These are phyloP conservation scores for Amazona guildingii DNA, from an alignment of 2,113 vertebrate genomes.

Conservation along the genomic window DNA sequence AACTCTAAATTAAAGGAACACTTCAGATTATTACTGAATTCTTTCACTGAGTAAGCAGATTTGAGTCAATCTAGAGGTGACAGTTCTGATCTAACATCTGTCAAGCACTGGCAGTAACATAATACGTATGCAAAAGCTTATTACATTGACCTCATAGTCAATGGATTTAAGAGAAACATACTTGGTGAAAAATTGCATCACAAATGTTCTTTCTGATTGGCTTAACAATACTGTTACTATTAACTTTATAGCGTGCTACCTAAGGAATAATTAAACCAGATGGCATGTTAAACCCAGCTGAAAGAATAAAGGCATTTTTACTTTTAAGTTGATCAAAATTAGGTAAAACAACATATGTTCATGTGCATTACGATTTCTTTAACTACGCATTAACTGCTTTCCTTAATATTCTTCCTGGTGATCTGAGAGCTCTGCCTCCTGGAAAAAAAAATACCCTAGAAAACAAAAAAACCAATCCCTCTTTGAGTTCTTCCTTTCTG, in stretches of 20 bases:
- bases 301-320: conserved; percentile 66
- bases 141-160: conserved; percentile 52
- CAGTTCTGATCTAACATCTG: conserved; percentile 19
- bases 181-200: conserved; percentile 8
- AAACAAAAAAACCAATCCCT: neutral
- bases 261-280: conserved; percentile 80
- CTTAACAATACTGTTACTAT: conserved; percentile 55
- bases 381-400: conserved; percentile 68
- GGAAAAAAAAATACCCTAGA: neutral
- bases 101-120: conserved; percentile 6
- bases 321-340: conserved; percentile 76
- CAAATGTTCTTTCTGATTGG: conserved; percentile 47
- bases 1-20: neutral
- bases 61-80: conserved; percentile 28
- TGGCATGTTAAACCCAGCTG: conserved; percentile 61
- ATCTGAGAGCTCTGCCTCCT: conserved; percentile 7
- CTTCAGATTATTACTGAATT: conserved; percentile 4
- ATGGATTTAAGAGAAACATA: conserved; percentile 19
- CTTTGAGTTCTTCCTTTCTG: neutral
- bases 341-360: conserved; percentile 75
- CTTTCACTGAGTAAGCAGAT: conserved; percentile 30
- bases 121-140: conserved; percentile 19
- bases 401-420: conserved; percentile 59
- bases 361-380: conserved; percentile 61
- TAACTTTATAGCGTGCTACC: conserved; percentile 71